Base-by-base conservation (phyloP, 2,797 vertebrate species). In the Cheirogaleus major region DNA sequence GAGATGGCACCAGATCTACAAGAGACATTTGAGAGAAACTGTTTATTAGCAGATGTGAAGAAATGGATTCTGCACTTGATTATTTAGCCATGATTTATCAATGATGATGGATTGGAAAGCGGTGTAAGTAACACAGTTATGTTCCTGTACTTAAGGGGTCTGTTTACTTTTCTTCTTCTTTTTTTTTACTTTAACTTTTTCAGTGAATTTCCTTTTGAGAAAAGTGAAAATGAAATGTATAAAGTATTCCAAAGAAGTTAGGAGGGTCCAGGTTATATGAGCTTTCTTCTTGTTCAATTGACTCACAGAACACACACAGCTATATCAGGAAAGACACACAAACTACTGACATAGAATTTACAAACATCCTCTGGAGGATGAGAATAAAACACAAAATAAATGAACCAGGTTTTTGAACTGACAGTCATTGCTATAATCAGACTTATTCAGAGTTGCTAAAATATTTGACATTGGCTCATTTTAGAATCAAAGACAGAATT, bases 101-200 rank as follows among this genome's bases (percentile, higher is more conserved):
- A 89, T 98, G 96, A 95, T 18, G 70, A 98, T 96, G 97, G 98
- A 98, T 85, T 97, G 98, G 97, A 97, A 96, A 81, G 89, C 96
- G 32, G 81, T 98, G 96, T 98, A 98, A 98, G 98, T 98, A 98
- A 97, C 88, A 32, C 81, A 67, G 97, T 96, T 98, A 76, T 96
- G 88, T 96, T 96, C 89, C 93, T 89, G 59, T 70, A 89, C 92
- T 41, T 35, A 32, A 61, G 89, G 45, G 81, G 83, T 93, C 97
- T 98, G 97, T 98, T 93, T 93, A 9, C 25, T 97, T 95, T 95
- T 93, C 95, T 83, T 9, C 20, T 55, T 55, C 52, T 85, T 93
- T 93, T 69, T 94, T 96, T 80, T 43, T 80, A 78, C 93, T 81
- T 9, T 79, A 97, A 95, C 86, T 98, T 98, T 94, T 63, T 92